Base-by-base conservation (phyloP, 2,888 invertebrate genomes). In the Agonopterix heracliana region DNA sequence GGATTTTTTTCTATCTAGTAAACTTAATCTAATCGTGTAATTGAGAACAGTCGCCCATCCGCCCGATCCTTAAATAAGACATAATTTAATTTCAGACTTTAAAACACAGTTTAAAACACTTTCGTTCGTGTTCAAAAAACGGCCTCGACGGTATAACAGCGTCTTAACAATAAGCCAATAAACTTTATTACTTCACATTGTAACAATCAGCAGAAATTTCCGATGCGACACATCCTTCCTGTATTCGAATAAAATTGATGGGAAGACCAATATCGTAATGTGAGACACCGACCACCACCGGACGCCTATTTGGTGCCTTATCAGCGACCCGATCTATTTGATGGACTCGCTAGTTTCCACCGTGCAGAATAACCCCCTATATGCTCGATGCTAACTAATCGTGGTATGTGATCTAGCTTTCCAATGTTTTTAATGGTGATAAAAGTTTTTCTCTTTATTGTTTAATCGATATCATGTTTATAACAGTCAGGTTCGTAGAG, bases 321-420 rank as follows among this genome's bases (percentile, higher is more conserved):
- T 86, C 85, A 71, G 64, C 56, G 57, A 56, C 63, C 65, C 73
- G 80, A 87, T 86, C 85, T 87, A 78, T 85, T 84, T 85, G 85
- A 85, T 82, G 80, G 78, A 81, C 72, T 75, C 72, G 68, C 70
- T 66, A 61, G 64, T n/a, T 9, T 7, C 11, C 13, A 13, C 35
- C 9, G 35, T 38, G 14, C 13, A 8, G 13, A 41, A 41, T 41
- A 41, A 41, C 47, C 13, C 42, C n/a, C 10, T 38, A 26, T 5
- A 26, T 26, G 36, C 14, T 11, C 46, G 5, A 9, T 8, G 41
- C 41, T 12, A 8, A 45, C 36, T 46, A 49, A 49, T 49, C 49
- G 17, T 11, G 13, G n/a, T 8, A 14, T 47, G 10, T 8, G 34
- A 47, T 47, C 47, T 26, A 40, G n/a, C 46, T 46, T 26, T 45